Conservation (phyloP, 2,113 vertebrate genomes). For the Poeciliopsis prolifica region DNA sequence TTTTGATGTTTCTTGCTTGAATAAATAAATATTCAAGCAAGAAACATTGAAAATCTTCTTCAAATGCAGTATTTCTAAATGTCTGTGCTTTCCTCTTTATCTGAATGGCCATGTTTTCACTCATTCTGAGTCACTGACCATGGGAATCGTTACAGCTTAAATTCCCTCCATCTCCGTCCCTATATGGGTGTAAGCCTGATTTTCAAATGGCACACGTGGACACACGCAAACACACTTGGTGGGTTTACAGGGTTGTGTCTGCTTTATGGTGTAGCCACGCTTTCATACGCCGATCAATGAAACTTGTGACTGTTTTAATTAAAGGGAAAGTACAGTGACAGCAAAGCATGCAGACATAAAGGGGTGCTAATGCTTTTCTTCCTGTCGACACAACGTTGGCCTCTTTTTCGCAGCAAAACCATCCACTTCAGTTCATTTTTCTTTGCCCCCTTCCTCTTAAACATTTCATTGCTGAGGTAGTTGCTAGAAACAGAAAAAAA, state of each 20-base stretch:
- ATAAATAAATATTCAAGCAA: neutral
- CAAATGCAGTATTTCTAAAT: neutral
- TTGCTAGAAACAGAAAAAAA: constrained; percentile 59
- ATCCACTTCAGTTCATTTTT: constrained; percentile 61
- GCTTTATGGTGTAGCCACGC: constrained; percentile 66
- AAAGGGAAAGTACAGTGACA: constrained; percentile 74
- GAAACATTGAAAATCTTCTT: neutral
- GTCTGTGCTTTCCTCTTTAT: constrained; percentile 42
- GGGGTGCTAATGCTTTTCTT: constrained; percentile 73
- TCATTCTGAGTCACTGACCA: constrained; percentile 65
- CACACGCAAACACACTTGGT: constrained; percentile 41
- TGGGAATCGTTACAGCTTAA: constrained; percentile 66
- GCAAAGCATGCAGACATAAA: constrained; percentile 67
- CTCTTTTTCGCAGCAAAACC: constrained; percentile 67
- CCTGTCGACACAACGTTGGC: constrained; percentile 62
- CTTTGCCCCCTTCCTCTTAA: constrained; percentile 45
- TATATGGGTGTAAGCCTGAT: constrained; percentile 46
- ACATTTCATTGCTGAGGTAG: constrained; percentile 48
- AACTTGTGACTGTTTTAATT: constrained; percentile 81
- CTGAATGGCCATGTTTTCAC: constrained; percentile 58
- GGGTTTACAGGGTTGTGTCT: constrained; percentile 67
- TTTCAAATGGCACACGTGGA: constrained; percentile 29
- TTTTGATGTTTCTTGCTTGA: too few species aligned
- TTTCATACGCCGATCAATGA: constrained; percentile 78
- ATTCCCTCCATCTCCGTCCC: constrained; percentile 58